These are phyloP conservation scores for Eupithecia tripunctaria DNA, from an alignment of 2,888 invertebrate species.

Conservation along the genomic window DNA sequence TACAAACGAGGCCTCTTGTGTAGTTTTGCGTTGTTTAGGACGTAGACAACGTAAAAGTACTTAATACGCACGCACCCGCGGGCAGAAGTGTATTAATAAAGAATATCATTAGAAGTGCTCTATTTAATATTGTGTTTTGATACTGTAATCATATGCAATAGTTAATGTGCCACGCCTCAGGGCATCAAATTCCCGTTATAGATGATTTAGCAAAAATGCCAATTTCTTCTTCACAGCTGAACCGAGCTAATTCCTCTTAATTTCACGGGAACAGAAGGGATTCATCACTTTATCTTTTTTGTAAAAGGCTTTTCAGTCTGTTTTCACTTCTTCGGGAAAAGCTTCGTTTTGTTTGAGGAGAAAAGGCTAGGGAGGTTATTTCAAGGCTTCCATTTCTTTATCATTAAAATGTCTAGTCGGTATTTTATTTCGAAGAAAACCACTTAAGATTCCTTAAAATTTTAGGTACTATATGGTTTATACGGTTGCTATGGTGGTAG, in stretches of 20 bases:
- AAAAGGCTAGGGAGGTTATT: not conserved
- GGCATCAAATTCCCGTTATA: slow-evolving; percentile 18
- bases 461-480: not conserved
- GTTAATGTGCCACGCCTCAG: not conserved
- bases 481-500: too few relatives aligned
- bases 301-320: slow-evolving; percentile 1
- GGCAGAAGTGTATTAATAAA: too few relatives aligned
- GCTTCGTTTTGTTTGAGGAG: slow-evolving; percentile 2
- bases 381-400: not conserved
- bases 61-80: too few relatives aligned
- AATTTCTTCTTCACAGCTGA: slow-evolving; percentile 15
- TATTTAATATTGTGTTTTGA: not conserved
- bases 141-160: not conserved
- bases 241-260: slow-evolving; percentile 15
- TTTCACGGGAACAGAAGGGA: slow-evolving; percentile 8
- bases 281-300: slow-evolving; percentile 9
- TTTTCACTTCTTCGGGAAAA: not conserved
- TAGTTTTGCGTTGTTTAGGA: too few relatives aligned
- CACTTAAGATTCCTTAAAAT: not conserved
- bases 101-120: not conserved
- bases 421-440: not conserved
- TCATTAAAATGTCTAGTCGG: not conserved
- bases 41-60: too few relatives aligned
- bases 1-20: too few relatives aligned
- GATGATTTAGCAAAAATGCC: slow-evolving; percentile 24